These are phyloP conservation scores for Proterorhinus semilunaris DNA, from an alignment of 2,113 vertebrate species.

Conservation along the genomic window DNA sequence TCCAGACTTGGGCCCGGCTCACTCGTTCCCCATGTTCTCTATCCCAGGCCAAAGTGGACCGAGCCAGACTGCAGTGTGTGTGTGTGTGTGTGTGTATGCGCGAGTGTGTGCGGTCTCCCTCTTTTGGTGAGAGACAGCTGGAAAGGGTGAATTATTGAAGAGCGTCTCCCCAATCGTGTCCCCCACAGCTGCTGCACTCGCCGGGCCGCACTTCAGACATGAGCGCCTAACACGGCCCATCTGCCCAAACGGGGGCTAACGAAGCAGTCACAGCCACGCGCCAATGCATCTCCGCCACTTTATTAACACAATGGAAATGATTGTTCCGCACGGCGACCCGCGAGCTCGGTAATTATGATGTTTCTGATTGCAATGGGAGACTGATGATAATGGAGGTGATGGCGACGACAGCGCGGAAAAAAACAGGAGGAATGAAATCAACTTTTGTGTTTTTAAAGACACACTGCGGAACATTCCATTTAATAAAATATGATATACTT, in stretches of 20 bases:
- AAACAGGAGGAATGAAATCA: conserved; percentile 23
- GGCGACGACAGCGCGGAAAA: conserved; percentile 25
- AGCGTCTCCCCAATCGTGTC: conserved; percentile 64
- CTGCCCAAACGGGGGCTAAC: conserved; percentile 67
- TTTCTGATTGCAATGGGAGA: conserved; percentile 65
- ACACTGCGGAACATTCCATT: no score
- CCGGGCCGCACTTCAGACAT: conserved; percentile 67
- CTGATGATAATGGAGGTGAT: conserved; percentile 59
- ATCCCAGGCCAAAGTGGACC: conserved; percentile 8
- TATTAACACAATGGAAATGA: conserved; percentile 65
- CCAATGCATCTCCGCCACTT: conserved; percentile 68
- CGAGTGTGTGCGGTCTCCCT: conserved; percentile 29
- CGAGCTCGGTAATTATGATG: conserved; percentile 66
- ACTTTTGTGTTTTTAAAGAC: conserved; percentile 21
- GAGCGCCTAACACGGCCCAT: conserved; percentile 72
- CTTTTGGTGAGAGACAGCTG: conserved; percentile 66
- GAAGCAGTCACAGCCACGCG: conserved; percentile 54
- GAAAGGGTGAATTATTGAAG: conserved; percentile 75
- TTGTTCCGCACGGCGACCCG: conserved; percentile 41
- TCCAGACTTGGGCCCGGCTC: background rate
- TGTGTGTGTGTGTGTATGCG: background rate
- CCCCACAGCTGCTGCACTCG: conserved; percentile 67
- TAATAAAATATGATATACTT: no score
- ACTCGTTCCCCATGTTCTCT: background rate
- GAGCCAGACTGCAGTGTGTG: background rate